These are phyloP conservation scores for Delphinapterus leucas DNA, from an alignment of 2,113 vertebrate species.

Conservation along the genomic window DNA sequence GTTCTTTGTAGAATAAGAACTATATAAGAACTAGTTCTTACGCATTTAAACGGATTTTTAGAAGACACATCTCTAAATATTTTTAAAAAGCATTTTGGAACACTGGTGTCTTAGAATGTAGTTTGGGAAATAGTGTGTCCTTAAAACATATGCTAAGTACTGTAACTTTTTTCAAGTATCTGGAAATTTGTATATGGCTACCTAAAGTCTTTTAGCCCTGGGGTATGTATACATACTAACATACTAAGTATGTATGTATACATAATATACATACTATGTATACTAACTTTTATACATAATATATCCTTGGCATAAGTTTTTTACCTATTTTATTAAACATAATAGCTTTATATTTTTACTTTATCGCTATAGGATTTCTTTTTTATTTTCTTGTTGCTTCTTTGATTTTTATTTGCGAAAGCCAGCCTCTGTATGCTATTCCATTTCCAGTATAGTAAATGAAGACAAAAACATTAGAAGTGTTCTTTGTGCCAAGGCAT, in stretches of 20 bases:
- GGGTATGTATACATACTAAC: neutral
- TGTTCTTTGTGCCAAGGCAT: neutral
- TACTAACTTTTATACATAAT: neutral
- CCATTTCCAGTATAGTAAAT: neutral
- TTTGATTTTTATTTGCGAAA: slow-evolving; percentile 45
- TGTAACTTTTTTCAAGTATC: neutral
- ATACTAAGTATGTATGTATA: no score
- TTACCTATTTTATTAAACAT: neutral
- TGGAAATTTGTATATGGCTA: neutral
- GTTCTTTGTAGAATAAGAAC: neutral
- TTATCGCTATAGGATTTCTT: neutral
- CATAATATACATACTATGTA: no score
- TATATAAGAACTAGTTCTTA: neutral
- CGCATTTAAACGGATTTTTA: neutral
- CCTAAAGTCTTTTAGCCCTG: neutral
- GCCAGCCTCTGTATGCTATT: neutral
- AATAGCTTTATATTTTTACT: neutral
- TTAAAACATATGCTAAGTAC: neutral
- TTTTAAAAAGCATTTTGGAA: neutral
- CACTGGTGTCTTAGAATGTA: neutral
- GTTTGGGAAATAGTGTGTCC: neutral
- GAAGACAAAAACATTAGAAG: slow-evolving; percentile 34
- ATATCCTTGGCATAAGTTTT: neutral
- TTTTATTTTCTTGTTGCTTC: neutral
- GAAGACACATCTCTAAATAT: neutral